phyloP scores from a whole-genome alignment of 1,140 invertebrate genomes.

The Heliothis virescens region DNA sequence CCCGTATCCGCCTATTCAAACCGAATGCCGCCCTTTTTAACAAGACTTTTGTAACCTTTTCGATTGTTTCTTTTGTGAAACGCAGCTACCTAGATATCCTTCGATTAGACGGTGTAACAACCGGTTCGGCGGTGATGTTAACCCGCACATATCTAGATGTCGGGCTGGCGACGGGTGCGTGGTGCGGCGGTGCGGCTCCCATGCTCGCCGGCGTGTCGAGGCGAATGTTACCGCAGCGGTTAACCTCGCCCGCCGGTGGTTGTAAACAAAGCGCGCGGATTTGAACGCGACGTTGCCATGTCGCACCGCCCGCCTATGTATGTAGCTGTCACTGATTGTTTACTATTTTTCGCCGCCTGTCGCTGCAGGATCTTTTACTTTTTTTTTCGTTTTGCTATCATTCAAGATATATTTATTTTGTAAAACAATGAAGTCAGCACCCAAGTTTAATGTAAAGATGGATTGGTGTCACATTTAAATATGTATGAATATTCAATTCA shows the following conservation, averaged over 20 bases:
- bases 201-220: conserved; percentile 33
- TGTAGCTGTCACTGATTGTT: conserved; percentile 64
- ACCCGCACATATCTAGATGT: conserved; percentile 16
- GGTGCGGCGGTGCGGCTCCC: conserved; percentile 32
- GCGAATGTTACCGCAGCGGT: conserved; percentile 53
- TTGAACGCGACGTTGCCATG: conserved; percentile 66
- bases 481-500: too few relatives aligned
- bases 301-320: conserved; percentile 54
- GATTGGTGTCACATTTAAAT: too few relatives aligned
- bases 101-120: conserved; percentile 37
- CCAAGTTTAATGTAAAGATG: neutral
- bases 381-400: neutral
- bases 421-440: neutral
- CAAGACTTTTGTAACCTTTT: conserved; percentile 33
- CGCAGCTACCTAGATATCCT: conserved; percentile 16
- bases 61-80: conserved; percentile 32
- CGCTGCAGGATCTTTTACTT: conserved; percentile 31
- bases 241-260: conserved; percentile 60
- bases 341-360: conserved; percentile 57
- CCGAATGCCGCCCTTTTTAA: conserved; percentile 32
- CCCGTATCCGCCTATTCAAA: conserved; percentile 55
- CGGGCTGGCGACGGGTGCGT: conserved; percentile 26
- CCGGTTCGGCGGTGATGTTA: conserved; percentile 25
- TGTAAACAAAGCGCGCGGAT: conserved; percentile 76
- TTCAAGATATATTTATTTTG: neutral